Evolutionary conservation across 2,888 invertebrate genomes (phyloP).

Genomic region (Ceratothoa steindachneri): DNA sequence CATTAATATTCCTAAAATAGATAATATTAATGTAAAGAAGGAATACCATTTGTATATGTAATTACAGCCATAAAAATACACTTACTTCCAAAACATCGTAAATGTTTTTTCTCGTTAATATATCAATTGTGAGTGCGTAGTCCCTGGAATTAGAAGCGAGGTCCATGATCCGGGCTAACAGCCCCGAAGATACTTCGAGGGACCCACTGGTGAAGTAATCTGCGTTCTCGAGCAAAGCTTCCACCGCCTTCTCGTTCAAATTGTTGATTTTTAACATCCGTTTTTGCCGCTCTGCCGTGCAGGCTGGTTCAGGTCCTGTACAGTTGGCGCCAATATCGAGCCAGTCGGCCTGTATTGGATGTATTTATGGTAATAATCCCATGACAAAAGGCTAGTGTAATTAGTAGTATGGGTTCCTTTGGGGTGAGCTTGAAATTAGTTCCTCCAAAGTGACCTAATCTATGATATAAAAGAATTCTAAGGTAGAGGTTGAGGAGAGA

Average conservation of each 20-base stretch:
- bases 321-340: neutral
- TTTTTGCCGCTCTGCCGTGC: neutral
- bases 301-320: too few relatives aligned
- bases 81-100: constrained; percentile 18
- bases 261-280: neutral
- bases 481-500: too few relatives aligned
- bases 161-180: constrained; percentile 15
- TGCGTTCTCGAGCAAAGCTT: neutral
- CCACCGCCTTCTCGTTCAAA: neutral
- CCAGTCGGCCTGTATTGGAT: neutral
- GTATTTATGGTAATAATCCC: too few relatives aligned
- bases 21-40: too few relatives aligned
- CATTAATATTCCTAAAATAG: too few relatives aligned
- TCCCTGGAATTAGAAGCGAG: neutral
- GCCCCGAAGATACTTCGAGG: neutral
- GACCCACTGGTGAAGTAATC: neutral
- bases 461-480: too few relatives aligned
- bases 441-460: too few relatives aligned
- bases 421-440: too few relatives aligned
- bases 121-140: constrained; percentile 13
- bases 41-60: too few relatives aligned
- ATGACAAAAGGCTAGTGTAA: too few relatives aligned
- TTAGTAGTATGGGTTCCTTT: too few relatives aligned
- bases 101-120: neutral
- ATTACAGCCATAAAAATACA: too few relatives aligned